Evolutionary conservation across 2,113 vertebrate species (phyloP).

Genomic region (Mellivora capensis): DNA sequence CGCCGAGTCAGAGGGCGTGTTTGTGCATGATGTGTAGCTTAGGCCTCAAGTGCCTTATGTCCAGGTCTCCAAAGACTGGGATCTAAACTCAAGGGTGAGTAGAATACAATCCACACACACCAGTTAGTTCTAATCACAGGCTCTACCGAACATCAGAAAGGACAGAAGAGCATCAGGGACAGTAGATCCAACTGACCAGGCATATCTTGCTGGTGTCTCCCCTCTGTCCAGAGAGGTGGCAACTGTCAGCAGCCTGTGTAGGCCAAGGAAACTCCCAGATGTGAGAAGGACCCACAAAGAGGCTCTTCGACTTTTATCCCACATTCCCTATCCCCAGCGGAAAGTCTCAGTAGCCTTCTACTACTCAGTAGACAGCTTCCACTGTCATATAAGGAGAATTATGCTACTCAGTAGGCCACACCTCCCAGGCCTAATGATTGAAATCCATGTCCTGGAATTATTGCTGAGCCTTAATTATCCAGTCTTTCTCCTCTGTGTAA

Average conservation of each 20-base stretch:
- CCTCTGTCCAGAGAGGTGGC: neutral
- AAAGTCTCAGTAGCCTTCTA: neutral
- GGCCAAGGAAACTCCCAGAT: neutral
- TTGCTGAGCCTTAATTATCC: neutral
- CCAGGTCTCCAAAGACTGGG: neutral
- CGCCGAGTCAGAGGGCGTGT: neutral
- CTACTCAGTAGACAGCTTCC: neutral
- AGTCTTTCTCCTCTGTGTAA: neutral
- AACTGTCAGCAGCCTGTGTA: neutral
- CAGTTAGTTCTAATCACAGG: neutral
- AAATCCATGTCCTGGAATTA: neutral
- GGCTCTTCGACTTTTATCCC: neutral
- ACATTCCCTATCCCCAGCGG: neutral
- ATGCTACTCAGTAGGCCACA: neutral
- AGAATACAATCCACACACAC: neutral
- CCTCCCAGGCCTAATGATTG: neutral
- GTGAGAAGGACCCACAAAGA: neutral
- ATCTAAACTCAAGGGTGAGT: neutral
- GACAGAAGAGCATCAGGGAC: neutral
- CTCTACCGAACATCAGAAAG: neutral
- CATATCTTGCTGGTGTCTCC: neutral
- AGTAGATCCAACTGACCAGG: neutral
- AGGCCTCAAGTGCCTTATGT: neutral
- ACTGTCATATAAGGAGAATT: neutral
- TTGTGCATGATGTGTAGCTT: neutral